Base-by-base conservation (phyloP, 2,797 vertebrate species). In the Halcyon badia region DNA sequence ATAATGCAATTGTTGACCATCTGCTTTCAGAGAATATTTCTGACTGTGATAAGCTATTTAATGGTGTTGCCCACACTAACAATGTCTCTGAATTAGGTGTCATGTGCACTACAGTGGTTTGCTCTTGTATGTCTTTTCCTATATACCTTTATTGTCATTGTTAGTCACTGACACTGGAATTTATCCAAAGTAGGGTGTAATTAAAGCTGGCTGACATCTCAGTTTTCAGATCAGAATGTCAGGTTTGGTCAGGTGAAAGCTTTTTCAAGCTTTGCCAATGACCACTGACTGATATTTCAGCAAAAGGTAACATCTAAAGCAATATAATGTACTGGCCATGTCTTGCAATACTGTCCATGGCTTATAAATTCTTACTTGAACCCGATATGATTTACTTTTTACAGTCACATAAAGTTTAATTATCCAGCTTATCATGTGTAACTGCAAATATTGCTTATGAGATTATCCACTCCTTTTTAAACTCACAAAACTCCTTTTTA, bases 1-100 rank as follows among this genome's bases (percentile, higher is more conserved):
- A 85, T 75, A 20, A 41, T 46, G 24, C 11, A 28, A 31, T 92
- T 83, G 39, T 66, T 89, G 84, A 68, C 71, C 87, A 92, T 91
- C 91, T 95, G 84, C 49, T 94, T 94, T 35, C 65, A 91, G 79
- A 89, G 52, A 83, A 89, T 0, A 1, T 80, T 89, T 88, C 85
- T 68, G 64, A 78, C 72, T 75, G n/a, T 49, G 49, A 54, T 73
- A 83, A 93, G 48, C 31, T 89, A 49, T 91, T 87, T 92, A 94
- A 94, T 80, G 71, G 58, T 85, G 44, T 73, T 96, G 49, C 30
- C 33, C 41, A 68, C 18, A 39, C 24, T 86, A 86, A 71, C 58
- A 86, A 83, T 69, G 57, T 4, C 30, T 83, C 10, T 46, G 30
- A 89, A 87, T 92, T 91, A 91, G 24, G 11, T 95, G 30, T 87